Percentiles rank a stretch among this genome's conserved stretches.
These are phyloP conservation scores for Platypus cylindrus DNA, from an alignment of 2,888 invertebrate species.

Conservation along the genomic window DNA sequence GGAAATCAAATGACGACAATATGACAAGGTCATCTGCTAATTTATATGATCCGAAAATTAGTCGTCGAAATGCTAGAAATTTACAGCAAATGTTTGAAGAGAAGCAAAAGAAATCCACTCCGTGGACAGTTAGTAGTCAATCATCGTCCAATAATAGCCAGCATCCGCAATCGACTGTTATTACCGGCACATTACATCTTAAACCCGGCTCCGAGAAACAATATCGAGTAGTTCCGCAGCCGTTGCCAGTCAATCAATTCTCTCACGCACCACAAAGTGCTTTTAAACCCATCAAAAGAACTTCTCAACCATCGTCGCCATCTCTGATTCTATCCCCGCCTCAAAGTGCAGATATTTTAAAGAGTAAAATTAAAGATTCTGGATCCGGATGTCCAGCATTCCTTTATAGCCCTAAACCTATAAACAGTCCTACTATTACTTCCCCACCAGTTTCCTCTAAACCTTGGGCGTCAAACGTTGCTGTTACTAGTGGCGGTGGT, in stretches of 20 bases:
- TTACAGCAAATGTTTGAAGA: conserved; percentile 33
- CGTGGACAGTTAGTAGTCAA: conserved; percentile 11
- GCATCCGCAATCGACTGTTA: conserved; percentile 17
- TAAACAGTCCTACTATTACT: conserved; percentile 17
- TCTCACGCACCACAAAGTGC: conserved; percentile 68
- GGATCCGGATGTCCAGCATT: conserved; percentile 23
- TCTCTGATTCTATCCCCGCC: conserved; percentile 10
- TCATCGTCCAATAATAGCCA: conserved; percentile 35
- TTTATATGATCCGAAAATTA: conserved; percentile 32
- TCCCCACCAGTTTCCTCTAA: conserved; percentile 23
- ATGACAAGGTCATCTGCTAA: conserved; percentile 24
- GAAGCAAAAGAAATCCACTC: conserved; percentile 27
- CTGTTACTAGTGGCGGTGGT: conserved; percentile 29
- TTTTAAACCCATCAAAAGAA: conserved; percentile 48
- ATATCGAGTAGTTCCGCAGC: conserved; percentile 43
- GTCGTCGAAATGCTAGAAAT: conserved; percentile 29
- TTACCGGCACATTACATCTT: conserved; percentile 15
- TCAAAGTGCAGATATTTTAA: conserved; percentile 23
- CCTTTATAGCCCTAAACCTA: conserved; percentile 33
- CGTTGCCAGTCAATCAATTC: conserved; percentile 55
- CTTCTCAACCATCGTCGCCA: conserved; percentile 18
- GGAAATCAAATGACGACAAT: conserved; percentile 48
- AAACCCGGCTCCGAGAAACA: conserved; percentile 28
- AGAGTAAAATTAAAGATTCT: conserved; percentile 18
- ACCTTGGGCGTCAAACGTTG: conserved; percentile 42